Evolutionary conservation across 2,797 vertebrate species (phyloP).

Genomic region (Protonibea diacanthus): DNA sequence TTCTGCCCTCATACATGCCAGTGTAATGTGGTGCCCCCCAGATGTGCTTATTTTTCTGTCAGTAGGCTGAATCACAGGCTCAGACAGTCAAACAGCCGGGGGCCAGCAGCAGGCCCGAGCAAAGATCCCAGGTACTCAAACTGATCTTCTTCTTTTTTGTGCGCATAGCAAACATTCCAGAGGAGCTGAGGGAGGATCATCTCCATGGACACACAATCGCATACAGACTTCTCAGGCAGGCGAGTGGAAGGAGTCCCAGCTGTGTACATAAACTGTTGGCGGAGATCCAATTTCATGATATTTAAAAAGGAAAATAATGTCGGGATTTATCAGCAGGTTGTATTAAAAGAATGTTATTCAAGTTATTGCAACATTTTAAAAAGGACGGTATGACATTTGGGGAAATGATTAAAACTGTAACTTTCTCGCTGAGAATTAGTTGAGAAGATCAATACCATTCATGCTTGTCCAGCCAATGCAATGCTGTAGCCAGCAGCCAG

Average conservation of each 20-base stretch:
- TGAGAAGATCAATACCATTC: not conserved
- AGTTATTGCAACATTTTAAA: conserved; percentile 1
- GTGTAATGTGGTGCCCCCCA: conserved; percentile 37
- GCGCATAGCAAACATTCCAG: conserved; percentile 84
- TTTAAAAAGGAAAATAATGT: not conserved
- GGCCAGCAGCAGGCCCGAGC: conserved; percentile 60
- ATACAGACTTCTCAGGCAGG: conserved; percentile 56
- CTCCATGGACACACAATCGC: conserved; percentile 73
- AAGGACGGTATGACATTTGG: not conserved
- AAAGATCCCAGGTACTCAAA: conserved; percentile 72
- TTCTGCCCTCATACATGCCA: conserved; percentile 20
- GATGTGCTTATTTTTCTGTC: conserved; percentile 61
- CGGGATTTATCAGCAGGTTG: not conserved
- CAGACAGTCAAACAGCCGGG: conserved; percentile 53
- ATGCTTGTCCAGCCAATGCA: not conserved
- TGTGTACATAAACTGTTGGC: conserved; percentile 73
- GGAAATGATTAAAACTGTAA: not conserved
- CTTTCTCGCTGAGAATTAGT: conserved; percentile 4
- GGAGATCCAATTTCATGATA: conserved; percentile 21
- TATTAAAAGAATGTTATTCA: not conserved
- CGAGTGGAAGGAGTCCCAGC: conserved; percentile 70
- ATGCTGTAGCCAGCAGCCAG: not conserved
- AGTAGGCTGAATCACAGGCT: conserved; percentile 35
- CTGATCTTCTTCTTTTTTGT: conserved; percentile 63
- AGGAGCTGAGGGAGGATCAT: conserved; percentile 80